A percentile compares a stretch with the other conserved stretches of the same genome.
These are phyloP conservation scores for Talpa occidentalis DNA, from an alignment of 2,113 vertebrate species.

Conservation along the genomic window DNA sequence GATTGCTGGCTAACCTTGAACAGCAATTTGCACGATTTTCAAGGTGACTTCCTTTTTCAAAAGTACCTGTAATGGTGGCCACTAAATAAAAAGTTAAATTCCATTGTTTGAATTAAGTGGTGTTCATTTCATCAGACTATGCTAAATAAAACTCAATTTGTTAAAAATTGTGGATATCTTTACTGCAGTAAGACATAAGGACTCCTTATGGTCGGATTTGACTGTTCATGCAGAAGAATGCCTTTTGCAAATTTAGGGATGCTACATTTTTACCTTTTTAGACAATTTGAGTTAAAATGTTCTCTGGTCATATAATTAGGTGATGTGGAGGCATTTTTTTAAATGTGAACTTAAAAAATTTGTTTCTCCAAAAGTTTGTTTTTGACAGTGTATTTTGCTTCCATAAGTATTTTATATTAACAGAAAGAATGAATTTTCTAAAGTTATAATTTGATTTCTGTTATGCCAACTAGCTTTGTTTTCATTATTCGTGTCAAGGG, in stretches of 20 bases:
- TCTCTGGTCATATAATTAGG: not conserved
- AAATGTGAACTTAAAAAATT: constrained; percentile 15
- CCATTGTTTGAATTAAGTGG: not conserved
- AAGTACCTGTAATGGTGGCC: not conserved
- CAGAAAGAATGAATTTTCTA: not conserved
- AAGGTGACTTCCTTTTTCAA: not conserved
- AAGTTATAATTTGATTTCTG: constrained; percentile 6
- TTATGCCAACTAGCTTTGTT: not conserved
- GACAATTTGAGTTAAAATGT: not conserved
- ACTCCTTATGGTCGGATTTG: not conserved
- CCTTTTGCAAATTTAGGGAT: not conserved
- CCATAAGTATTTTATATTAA: not conserved
- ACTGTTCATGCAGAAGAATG: not conserved
- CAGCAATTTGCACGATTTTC: not conserved
- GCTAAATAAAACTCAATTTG: not conserved
- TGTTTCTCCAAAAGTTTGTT: not conserved
- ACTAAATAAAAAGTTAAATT: not conserved
- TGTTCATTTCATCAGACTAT: not conserved
- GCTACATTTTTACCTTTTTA: not conserved
- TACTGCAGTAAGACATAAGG: not conserved
- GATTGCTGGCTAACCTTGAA: not conserved
- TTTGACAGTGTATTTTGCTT: not conserved
- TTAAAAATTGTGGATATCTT: not conserved
- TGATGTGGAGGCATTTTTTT: not conserved
- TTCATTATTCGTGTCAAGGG: not conserved